Base-by-base conservation (phyloP, 2,888 invertebrate species). In the Aleiodes testaceus region DNA sequence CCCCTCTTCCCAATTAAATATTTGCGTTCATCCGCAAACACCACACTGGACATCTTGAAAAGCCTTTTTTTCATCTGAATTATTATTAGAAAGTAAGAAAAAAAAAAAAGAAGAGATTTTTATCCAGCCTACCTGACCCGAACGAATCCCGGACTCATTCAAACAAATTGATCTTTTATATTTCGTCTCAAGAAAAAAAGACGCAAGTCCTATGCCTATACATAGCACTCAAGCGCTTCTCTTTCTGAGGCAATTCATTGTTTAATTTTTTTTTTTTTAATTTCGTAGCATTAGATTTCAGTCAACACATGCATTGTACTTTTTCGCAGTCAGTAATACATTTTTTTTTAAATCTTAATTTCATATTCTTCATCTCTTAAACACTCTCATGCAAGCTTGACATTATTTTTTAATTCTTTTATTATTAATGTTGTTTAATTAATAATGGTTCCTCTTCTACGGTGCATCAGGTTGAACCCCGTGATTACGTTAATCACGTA, bases 231-330 rank as follows among this genome's bases (percentile, higher is more conserved):
- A n/a, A n/a, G n/a, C n/a, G n/a, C 4, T 63, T 20, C 11, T 30
- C 66, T 72, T 61, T 22, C 12, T 22, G 26, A 61, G 26, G 63
- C 14, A 14, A 47, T 72, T 55, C 12, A 5, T 66, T 47, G 12
- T 49, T 26, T 26, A 5, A 55, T 44, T 61, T 61, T 52, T 59
- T 49, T 67, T 72, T 64, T 52, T 50, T 42, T 66, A 18, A 70
- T 70, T 70, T 74, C 72, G 66, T 75, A 75, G 74, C 76, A 12
- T 75, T 77, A 75, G 79, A 76, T 79, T 82, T 81, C 82, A 81
- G 78, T 83, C 80, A 84, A 85, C 85, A 84, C 81, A 85, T 85
- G 85, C 85, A 85, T 85, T 82, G 81, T 83, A 80, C 79, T 81
- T 83, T 79, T 80, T 80, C 75, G 78, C 80, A 79, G 77, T 80